Evolutionary conservation across 2,113 vertebrate species (phyloP), one percentile per base, ranked within the genome.

Genomic region (Ivindomyrus marchei): DNA sequence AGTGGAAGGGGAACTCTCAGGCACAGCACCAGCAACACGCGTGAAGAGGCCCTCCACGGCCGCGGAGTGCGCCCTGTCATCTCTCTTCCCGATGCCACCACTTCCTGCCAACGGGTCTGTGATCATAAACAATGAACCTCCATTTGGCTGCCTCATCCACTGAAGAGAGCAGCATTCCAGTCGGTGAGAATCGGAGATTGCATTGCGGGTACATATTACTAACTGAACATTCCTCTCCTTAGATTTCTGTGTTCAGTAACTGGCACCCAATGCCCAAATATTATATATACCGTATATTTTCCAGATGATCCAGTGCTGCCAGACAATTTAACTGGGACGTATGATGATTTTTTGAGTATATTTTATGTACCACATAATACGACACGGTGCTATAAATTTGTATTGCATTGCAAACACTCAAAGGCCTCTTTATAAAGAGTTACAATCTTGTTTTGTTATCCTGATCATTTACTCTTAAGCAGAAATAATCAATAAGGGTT

Each of bases 1-100:
- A 77, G 83, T 88, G 74, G 87, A 47, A 84, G 90, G 90, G 89
- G 91, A 91, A 88, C 74, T 88, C 90, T 74, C 88, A 27, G 45
- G 84, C 49, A 45, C 53, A 49, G 21, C 84, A 86, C 77, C 77
- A 88, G 87, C 91, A 88, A 88, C 87, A 87, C 31, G 87, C 87
- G 66, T 13, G 85, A 50, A 90, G 90, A 87, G 66, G 27, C 46
- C 62, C 45, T 91, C 58, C 45, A 46, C 3, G n/a, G 88, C 19
- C 46, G 17, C 2, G 3, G 90, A 91, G 91, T 77, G 90, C 27
- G 11, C 6, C 52, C 87, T 49, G 66, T 77, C 88, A 80, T 62
- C 45, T 45, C 84, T 21, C 1, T 86, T 62, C 85, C 58, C 80
- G 88, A 31, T 42, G 47, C 74, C 58, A 50, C 42, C 6, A 31